Base-by-base conservation (phyloP, 1,140 invertebrate genomes). In the Batillaria attramentaria region DNA sequence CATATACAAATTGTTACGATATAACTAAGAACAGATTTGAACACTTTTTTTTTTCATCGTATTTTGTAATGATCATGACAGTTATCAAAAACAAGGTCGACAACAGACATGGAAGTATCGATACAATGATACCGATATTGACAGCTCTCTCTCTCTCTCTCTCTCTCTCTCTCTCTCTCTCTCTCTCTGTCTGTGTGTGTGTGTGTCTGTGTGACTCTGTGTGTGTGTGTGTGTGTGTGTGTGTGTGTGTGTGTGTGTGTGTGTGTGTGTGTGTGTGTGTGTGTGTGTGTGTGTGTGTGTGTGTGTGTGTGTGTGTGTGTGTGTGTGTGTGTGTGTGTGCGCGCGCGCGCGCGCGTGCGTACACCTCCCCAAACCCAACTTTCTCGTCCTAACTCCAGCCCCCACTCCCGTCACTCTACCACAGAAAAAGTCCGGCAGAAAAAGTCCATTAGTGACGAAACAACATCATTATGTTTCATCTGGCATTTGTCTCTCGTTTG, bases 181-280 rank as follows among this genome's bases (percentile, higher is more conserved):
- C 6, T 10, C 31, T 60, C 31, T n/a, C 57, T 10, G 24, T 5
- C 6, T n/a, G 24, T 60, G 57, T 6, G 57, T 6, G 6, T 35
- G 10, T 66, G 62, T 35, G 62, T 66, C 31, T 35, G 33, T 66
- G 62, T 35, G 62, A 37, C 31, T 39, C 18, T 65, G 57, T 42
- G 46, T 77, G 74, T 77, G 46, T 43, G 54, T 18, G 46, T 60
- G 46, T 28, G 74, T 60, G 43, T 35, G 74, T 68, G 74, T 76
- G 74, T 75, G 73, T 65, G 73, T 75, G 73, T 75, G 73, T 65
- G 73, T 75, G 73, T 75, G 73, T 65, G 73, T 75, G 73, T 60
- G 57, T 60, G 57, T 60, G 57, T 60, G 57, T 60, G 57, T 60
- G 57, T 60, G 57, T 60, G 57, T 60, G 57, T 60, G 57, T 60